A percentile compares a stretch with the other conserved stretches of the same genome.
Evolutionary conservation across 2,113 vertebrate genomes (phyloP).

Genomic region (Cettia cetti): DNA sequence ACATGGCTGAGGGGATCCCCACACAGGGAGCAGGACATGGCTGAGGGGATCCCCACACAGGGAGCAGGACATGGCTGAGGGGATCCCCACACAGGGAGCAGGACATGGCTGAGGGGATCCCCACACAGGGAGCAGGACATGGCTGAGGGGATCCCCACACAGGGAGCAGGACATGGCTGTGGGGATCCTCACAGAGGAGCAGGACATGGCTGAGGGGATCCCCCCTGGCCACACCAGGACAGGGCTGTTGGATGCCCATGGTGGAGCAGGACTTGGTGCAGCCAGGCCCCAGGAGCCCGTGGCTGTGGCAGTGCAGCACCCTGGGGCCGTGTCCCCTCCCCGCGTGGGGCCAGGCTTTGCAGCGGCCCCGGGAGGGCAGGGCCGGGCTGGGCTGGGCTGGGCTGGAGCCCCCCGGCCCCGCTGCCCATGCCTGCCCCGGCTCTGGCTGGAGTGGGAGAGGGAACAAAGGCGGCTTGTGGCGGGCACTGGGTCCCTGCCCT

Average conservation of each 20-base stretch:
- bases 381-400: accelerated
- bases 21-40: too few relatives aligned
- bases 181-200: accelerated
- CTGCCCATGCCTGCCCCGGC: not conserved
- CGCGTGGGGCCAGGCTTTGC: accelerated
- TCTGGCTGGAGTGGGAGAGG: not conserved
- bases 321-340: accelerated
- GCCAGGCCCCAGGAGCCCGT: accelerated
- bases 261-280: not conserved
- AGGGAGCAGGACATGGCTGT: accelerated
- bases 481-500: not conserved
- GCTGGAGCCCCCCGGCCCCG: not conserved
- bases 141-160: accelerated
- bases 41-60: too few relatives aligned
- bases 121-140: accelerated
- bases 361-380: accelerated
- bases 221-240: not conserved
- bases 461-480: conserved; percentile 26
- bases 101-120: accelerated
- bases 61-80: not conserved
- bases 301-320: not conserved
- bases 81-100: too few relatives aligned
- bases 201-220: accelerated
- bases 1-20: too few relatives aligned
- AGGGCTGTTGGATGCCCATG: accelerated